These are phyloP conservation scores for Rutpela maculata DNA, from an alignment of 2,888 invertebrate genomes.

Conservation along the genomic window DNA sequence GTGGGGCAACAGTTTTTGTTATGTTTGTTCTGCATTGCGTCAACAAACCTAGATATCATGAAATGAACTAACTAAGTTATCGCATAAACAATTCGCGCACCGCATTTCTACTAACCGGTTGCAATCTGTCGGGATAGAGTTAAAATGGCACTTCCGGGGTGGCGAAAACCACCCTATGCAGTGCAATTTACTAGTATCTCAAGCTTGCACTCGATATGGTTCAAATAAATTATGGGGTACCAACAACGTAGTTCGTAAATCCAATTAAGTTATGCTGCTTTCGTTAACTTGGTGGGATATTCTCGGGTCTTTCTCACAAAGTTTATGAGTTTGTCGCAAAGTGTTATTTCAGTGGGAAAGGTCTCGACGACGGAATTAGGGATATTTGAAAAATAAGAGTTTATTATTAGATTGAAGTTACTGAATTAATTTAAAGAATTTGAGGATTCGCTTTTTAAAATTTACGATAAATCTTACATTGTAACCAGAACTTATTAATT, in stretches of 20 bases:
- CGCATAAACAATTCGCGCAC: constrained; percentile 53
- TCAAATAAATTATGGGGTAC: constrained; percentile 32
- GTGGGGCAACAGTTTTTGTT: not conserved
- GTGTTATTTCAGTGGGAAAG: not conserved
- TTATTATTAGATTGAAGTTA: not conserved
- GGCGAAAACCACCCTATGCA: constrained; percentile 29
- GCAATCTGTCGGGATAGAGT: constrained; percentile 32
- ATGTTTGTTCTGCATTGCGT: constrained; percentile 36
- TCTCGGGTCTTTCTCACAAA: constrained; percentile 21
- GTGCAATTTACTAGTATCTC: constrained; percentile 30
- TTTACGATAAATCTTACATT: too few species aligned
- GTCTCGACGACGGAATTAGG: not conserved
- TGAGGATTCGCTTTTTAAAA: too few species aligned
- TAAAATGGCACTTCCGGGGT: constrained; percentile 34
- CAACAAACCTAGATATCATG: constrained; percentile 25
- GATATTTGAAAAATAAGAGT: not conserved
- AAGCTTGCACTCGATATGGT: constrained; percentile 35
- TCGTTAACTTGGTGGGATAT: constrained; percentile 26
- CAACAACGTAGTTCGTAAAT: constrained; percentile 16
- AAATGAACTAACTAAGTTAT: constrained; percentile 43
- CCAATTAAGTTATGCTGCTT: constrained; percentile 34
- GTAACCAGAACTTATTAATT: too few species aligned
- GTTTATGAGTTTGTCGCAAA: constrained; percentile 5
- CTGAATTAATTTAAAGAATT: too few species aligned
- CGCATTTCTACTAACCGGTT: constrained; percentile 31